Evolutionary conservation across 2,888 invertebrate genomes (phyloP).

Genomic region (Aphodius sticticus): DNA sequence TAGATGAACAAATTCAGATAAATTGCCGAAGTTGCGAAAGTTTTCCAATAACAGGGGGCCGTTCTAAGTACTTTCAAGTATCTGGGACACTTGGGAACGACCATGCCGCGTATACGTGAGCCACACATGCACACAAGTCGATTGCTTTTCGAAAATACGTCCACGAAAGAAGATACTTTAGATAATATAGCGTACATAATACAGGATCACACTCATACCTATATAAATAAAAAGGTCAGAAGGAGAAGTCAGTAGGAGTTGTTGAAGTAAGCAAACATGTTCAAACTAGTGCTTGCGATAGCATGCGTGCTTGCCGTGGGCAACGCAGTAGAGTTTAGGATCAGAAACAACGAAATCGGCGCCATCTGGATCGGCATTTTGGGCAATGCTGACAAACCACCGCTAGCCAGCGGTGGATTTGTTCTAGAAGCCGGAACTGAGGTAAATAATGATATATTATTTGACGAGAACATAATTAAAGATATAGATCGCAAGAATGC

Average conservation of each 20-base stretch:
- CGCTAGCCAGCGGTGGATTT: constrained; percentile 51
- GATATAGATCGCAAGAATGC: no score
- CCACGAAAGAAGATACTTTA: neutral
- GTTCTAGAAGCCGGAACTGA: constrained; percentile 42
- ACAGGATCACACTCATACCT: no score
- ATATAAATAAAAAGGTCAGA: neutral
- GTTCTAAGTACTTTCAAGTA: neutral
- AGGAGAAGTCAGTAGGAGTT: neutral
- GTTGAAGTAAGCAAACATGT: constrained; percentile 29
- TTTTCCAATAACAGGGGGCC: neutral
- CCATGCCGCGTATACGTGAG: neutral
- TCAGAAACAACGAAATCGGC: constrained; percentile 48
- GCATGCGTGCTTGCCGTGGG: constrained; percentile 29
- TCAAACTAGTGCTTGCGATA: constrained; percentile 26
- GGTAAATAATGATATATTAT: constrained; percentile 15
- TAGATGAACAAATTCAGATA: neutral
- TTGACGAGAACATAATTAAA: no score
- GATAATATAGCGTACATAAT: no score
- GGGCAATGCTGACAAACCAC: constrained; percentile 47
- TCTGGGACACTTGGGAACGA: neutral
- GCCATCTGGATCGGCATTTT: constrained; percentile 51
- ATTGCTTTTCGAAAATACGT: neutral
- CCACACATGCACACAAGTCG: neutral
- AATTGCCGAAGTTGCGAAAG: neutral
- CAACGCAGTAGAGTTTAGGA: constrained; percentile 44